Conservation (phyloP, 2,888 invertebrate genomes). For the Apamea monoglypha region DNA sequence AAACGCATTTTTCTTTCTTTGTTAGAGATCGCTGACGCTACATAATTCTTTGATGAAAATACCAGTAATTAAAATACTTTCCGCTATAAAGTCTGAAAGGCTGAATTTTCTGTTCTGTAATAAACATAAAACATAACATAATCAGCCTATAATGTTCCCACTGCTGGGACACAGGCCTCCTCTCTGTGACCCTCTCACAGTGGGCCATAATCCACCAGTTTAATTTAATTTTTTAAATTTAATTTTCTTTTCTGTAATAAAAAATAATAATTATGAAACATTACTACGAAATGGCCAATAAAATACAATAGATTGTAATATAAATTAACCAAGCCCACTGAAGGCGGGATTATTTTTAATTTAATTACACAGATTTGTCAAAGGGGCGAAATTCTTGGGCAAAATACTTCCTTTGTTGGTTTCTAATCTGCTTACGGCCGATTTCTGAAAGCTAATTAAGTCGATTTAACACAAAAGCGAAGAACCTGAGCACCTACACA, state of each 20-base stretch:
- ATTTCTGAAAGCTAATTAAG: conserved; percentile 64
- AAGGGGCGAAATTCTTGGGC: conserved; percentile 44
- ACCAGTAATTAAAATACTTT: neutral
- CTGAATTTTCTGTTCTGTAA: neutral
- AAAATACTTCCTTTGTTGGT: conserved; percentile 65
- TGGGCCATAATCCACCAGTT: too few species aligned
- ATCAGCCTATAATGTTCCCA: too few species aligned
- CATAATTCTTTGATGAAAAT: neutral
- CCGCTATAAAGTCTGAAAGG: neutral
- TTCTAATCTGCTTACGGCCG: conserved; percentile 64
- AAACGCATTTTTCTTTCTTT: neutral
- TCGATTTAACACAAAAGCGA: conserved; percentile 56
- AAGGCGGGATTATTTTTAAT: conserved; percentile 63
- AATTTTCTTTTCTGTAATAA: neutral
- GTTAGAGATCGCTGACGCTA: neutral
- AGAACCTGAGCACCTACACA: conserved; percentile 28
- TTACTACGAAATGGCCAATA: conserved; percentile 26
- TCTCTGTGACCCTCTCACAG: too few species aligned
- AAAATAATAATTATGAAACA: conserved; percentile 30
- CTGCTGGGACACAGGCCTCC: too few species aligned
- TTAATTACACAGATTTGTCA: conserved; percentile 67
- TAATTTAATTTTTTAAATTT: too few species aligned
- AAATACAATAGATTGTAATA: conserved; percentile 60
- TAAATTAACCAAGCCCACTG: conserved; percentile 57
- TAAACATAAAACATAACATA: too few species aligned